Conservation (phyloP, 2,888 invertebrate species). For the Drosophila merina region DNA sequence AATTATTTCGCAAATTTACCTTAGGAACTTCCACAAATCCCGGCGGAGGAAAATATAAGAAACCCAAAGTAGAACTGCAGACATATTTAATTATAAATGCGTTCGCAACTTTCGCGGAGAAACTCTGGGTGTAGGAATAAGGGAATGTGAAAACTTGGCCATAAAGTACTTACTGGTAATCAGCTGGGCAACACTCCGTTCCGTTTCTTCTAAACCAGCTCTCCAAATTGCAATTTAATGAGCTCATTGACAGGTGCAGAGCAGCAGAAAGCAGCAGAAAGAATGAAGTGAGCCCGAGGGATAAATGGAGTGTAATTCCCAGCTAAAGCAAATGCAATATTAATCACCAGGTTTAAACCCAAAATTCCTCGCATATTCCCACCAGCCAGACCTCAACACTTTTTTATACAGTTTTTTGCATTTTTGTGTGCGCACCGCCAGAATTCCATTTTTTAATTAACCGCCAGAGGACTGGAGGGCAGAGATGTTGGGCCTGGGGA, state of each 20-base stretch:
- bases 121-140: conserved; percentile 3
- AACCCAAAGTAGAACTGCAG: conserved; percentile 39
- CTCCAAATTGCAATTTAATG: conserved; percentile 72
- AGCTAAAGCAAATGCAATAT: conserved; percentile 43
- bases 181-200: conserved; percentile 55
- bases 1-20: conserved; percentile 16
- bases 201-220: conserved; percentile 55
- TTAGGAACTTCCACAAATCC: conserved; percentile 8
- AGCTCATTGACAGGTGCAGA: conserved; percentile 70
- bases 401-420: conserved; percentile 14
- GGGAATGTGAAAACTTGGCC: conserved; percentile 13
- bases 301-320: conserved; percentile 62
- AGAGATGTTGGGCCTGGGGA: conserved; percentile 36
- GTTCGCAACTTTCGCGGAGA: conserved; percentile 16
- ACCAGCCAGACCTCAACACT: conserved; percentile 47
- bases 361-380: conserved; percentile 36
- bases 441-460: conserved; percentile 69
- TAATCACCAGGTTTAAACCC: conserved; percentile 40
- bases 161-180: conserved; percentile 45
- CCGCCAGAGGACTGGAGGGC: conserved; percentile 55
- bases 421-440: conserved; percentile 6
- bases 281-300: conserved; percentile 29
- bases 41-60: conserved; percentile 33
- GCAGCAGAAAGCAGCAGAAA: conserved; percentile 4
- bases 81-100: conserved; percentile 67